Conservation (phyloP, 2,888 invertebrate genomes). For the Idaea aversata region DNA sequence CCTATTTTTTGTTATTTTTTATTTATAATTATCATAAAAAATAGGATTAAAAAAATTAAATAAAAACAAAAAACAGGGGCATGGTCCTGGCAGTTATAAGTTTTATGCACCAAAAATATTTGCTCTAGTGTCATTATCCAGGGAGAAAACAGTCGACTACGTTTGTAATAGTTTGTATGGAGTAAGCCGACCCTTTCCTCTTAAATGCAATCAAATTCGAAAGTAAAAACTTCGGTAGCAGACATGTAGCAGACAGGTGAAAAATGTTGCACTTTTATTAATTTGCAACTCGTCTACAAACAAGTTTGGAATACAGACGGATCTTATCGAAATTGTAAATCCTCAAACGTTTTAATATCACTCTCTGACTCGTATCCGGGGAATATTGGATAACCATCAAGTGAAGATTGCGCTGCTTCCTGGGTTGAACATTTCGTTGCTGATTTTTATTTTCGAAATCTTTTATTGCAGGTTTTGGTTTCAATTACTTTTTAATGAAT, state of each 20-base stretch:
- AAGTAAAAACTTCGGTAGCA: not conserved
- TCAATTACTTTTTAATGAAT: not conserved
- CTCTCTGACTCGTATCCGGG: not conserved
- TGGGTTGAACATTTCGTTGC: not conserved
- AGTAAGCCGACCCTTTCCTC: too few relatives aligned
- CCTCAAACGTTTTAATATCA: slow-evolving; percentile 21
- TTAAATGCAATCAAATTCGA: not conserved
- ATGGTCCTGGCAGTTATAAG: too few relatives aligned
- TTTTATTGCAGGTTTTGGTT: not conserved
- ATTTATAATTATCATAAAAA: too few relatives aligned
- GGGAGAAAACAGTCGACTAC: too few relatives aligned
- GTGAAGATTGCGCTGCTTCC: not conserved
- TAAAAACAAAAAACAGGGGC: too few relatives aligned
- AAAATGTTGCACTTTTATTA: slow-evolving; percentile 24
- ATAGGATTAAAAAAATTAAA: too few relatives aligned
- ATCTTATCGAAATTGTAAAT: slow-evolving; percentile 27
- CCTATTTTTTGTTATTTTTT: too few relatives aligned
- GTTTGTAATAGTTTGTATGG: too few relatives aligned
- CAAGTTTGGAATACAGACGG: slow-evolving; percentile 11
- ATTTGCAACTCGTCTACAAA: slow-evolving; percentile 12
- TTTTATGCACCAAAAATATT: too few relatives aligned
- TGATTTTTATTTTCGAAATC: not conserved
- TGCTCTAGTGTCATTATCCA: too few relatives aligned
- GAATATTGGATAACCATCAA: not conserved
- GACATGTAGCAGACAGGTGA: slow-evolving; percentile 3